Evolutionary conservation across 2,797 vertebrate species (phyloP).

Genomic region (Tragopan temminckii): DNA sequence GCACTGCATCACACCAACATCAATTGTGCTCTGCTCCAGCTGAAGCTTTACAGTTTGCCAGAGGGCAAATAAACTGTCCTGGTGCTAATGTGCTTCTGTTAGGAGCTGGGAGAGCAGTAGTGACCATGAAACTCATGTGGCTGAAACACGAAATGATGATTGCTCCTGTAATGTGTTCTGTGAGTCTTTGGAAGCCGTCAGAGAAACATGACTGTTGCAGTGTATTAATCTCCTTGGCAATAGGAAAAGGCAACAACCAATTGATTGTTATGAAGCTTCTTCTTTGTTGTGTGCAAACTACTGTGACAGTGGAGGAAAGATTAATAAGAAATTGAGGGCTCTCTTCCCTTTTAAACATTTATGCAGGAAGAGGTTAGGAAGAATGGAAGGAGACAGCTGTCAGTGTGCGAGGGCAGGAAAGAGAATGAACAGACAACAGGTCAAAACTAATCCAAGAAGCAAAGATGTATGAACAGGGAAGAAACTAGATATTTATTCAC

Average conservation of each 20-base stretch:
- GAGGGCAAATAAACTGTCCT: slow-evolving; percentile 18
- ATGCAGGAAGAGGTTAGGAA: not conserved
- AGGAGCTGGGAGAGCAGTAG: not conserved
- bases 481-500: not conserved
- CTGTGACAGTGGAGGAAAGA: no score
- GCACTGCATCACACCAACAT: not conserved
- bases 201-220: not conserved
- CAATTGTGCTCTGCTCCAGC: not conserved
- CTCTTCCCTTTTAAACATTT: not conserved
- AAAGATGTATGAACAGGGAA: not conserved
- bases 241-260: not conserved
- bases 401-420: not conserved
- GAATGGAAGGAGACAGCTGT: not conserved
- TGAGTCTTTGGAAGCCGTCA: not conserved
- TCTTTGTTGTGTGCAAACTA: not conserved
- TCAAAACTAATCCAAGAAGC: not conserved
- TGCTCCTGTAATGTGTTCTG: not conserved
- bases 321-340: not conserved
- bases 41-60: not conserved
- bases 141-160: not conserved
- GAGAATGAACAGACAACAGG: not conserved
- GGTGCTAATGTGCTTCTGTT: not conserved
- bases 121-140: not conserved
- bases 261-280: not conserved
- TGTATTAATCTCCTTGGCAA: not conserved